Base-by-base conservation (phyloP, 2,113 vertebrate genomes). In the Raja brachyura region DNA sequence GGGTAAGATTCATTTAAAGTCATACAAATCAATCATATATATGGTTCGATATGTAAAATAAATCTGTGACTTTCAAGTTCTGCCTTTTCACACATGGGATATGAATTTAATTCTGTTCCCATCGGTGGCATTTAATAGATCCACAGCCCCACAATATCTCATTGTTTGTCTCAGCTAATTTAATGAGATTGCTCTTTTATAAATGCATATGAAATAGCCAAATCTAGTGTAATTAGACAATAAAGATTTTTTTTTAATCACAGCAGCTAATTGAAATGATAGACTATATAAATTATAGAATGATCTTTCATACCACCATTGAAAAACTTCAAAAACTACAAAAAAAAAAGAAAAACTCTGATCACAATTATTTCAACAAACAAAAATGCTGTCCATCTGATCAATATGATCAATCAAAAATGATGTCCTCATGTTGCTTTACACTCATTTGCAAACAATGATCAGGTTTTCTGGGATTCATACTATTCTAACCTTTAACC, bases 21-120 rank as follows among this genome's bases (percentile, higher is more conserved):
- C 16, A 90, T 48, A 90, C 18, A 11, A 61, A 90, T 59, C 83
- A 48, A 48, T 48, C 39, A 48, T 56, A 66, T 39, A 14, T 16
- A 6, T 31, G 85, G 66, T 66, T 68, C 39, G 31, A 90, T 39
- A 48, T 90, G 33, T 31, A 90, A 70, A 90, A 90, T 70, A 70
- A 90, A 25, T 0, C 13, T 70, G 16, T 90, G 88, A 90, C 66
- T 39, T 90, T 90, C 63, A 90, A 39, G 31, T 33, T 70, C 70
- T 70, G 39, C 88, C 61, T 90, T 39, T 20, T 18, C 88, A 70
- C 59, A 68, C 33, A 31, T 70, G 66, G 88, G 54, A 66, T 63
- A 90, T 90, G 31, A 63, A 68, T 90, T 90, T 90, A 70, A 90
- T 90, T 39, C 20, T 90, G 66, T 39, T 48, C 66, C 66, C 39